phyloP scores from a whole-genome alignment of 1,140 invertebrate species.

The Dendroctonus valens region DNA sequence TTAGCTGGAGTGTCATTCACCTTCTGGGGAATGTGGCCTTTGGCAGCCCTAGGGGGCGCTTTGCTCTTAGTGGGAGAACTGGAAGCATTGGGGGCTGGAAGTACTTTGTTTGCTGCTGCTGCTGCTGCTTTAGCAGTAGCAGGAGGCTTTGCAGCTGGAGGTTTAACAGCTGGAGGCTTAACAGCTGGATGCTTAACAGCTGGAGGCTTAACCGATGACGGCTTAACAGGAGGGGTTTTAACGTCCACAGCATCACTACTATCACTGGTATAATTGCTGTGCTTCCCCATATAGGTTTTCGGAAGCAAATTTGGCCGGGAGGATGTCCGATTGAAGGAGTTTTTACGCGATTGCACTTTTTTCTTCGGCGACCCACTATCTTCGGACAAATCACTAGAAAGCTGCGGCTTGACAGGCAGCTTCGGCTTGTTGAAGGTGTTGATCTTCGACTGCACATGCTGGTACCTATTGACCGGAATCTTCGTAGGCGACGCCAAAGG shows the following conservation, averaged over 20 bases:
- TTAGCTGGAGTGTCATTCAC: conserved; percentile 11
- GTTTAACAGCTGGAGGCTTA: no score
- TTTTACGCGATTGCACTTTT: conserved; percentile 33
- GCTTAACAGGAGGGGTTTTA: not conserved
- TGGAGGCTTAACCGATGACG: conserved; percentile 8
- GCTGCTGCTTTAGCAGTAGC: no score
- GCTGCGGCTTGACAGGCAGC: conserved; percentile 43
- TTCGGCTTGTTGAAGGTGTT: conserved; percentile 48
- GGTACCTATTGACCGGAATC: no score
- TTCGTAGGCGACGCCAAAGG: no score
- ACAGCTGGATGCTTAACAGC: conserved; percentile 1
- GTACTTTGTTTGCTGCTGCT: no score
- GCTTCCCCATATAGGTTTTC: conserved; percentile 37
- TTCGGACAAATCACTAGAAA: conserved; percentile 37
- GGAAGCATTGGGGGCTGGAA: not conserved
- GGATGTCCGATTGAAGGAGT: conserved; percentile 37
- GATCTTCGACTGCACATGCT: conserved; percentile 47
- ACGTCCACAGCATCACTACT: conserved; percentile 21
- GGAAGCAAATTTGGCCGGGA: conserved; percentile 35
- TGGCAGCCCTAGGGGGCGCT: not conserved
- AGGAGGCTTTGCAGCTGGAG: no score
- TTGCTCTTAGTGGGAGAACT: conserved; percentile 7
- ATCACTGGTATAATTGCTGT: conserved; percentile 35
- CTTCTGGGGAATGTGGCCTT: conserved; percentile 17
- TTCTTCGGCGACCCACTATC: conserved; percentile 33